phyloP scores from a whole-genome alignment of 2,113 vertebrate species.

The Macrotus californicus region DNA sequence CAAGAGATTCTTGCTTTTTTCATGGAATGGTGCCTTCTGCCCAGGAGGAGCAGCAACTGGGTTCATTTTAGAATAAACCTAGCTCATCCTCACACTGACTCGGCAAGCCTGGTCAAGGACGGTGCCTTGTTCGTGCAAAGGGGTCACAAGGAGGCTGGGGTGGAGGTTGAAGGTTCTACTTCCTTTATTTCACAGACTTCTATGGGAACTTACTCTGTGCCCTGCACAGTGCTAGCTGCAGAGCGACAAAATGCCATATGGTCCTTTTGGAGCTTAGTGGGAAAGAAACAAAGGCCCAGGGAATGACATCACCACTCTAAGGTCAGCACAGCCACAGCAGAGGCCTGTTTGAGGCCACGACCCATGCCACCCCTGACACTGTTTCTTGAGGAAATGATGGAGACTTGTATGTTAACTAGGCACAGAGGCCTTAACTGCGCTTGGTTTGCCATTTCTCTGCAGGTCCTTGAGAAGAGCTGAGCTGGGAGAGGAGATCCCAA shows the following conservation, averaged over 20 bases:
- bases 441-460: neutral
- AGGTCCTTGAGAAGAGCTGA: neutral
- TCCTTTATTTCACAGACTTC: neutral
- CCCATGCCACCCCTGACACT: neutral
- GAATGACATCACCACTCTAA: neutral
- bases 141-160: neutral
- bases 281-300: neutral
- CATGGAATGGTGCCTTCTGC: neutral
- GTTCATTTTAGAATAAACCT: neutral
- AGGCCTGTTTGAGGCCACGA: neutral
- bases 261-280: neutral
- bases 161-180: neutral
- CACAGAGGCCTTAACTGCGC: neutral
- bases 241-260: neutral
- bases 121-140: neutral
- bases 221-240: neutral
- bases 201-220: neutral
- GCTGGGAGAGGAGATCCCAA: neutral
- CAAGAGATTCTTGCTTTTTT: neutral
- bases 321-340: neutral
- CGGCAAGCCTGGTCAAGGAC: neutral
- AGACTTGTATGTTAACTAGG: neutral
- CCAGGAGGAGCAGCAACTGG: neutral
- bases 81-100: neutral
- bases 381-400: neutral